These are phyloP conservation scores for Limnephilus lunatus DNA, from an alignment of 2,888 invertebrate genomes.

Conservation along the genomic window DNA sequence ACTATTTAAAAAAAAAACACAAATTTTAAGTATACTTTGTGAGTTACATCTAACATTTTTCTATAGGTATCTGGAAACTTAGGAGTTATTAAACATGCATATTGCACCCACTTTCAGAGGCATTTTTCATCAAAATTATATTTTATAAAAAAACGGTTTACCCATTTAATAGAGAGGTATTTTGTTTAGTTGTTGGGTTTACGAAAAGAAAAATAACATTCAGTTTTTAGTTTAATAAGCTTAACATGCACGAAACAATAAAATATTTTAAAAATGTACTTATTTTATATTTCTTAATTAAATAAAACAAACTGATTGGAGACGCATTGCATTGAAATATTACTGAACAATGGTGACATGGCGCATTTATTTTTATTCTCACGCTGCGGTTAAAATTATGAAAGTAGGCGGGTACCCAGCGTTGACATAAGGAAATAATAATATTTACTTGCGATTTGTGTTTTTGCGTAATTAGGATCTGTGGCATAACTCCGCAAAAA, in stretches of 20 bases:
- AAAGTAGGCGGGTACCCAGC: background rate
- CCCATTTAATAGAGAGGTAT: no score
- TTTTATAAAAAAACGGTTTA: no score
- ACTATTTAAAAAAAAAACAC: no score
- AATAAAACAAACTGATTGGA: constrained; percentile 31
- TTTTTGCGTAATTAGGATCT: background rate
- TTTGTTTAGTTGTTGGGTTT: no score
- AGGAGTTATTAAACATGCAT: no score
- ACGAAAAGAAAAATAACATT: background rate
- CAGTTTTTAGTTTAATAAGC: background rate
- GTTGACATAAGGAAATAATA: background rate
- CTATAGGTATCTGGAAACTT: no score
- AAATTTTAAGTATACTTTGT: no score
- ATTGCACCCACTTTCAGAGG: no score
- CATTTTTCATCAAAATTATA: no score
- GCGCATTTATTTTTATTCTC: constrained; percentile 12
- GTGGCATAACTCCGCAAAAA: background rate
- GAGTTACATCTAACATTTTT: no score
- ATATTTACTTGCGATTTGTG: background rate
- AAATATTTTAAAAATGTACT: background rate
- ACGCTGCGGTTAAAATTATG: background rate
- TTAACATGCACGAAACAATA: background rate
- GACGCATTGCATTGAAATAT: constrained; percentile 25
- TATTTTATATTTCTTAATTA: constrained; percentile 15
- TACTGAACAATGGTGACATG: constrained; percentile 31